phyloP scores from a whole-genome alignment of 2,113 vertebrate species.

The Synchiropus splendidus region DNA sequence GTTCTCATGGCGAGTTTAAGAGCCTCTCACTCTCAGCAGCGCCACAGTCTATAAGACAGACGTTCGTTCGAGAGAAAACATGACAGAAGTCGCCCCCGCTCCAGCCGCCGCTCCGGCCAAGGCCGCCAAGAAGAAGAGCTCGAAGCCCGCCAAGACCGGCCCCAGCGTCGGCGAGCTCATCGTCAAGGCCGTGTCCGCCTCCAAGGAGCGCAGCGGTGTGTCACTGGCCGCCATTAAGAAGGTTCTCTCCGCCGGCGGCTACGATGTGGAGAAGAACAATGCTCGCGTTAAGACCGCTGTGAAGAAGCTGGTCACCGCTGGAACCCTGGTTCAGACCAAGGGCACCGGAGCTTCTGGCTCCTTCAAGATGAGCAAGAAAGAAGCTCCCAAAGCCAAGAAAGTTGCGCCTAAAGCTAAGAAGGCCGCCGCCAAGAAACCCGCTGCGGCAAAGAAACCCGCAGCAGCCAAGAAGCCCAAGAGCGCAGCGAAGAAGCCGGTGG shows the following conservation, averaged over 20 bases:
- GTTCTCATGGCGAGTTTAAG: conserved; percentile 29
- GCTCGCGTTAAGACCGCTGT: too few species aligned
- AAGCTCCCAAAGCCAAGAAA: background rate
- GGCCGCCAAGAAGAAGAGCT: conserved; percentile 3
- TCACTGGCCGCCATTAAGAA: too few species aligned
- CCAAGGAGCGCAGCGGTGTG: conserved; percentile 6
- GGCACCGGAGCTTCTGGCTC: too few species aligned
- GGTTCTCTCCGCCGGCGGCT: too few species aligned
- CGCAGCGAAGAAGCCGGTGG: background rate
- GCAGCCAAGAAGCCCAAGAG: background rate
- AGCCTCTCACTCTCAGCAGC: background rate
- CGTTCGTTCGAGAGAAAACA: background rate
- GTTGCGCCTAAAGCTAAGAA: background rate
- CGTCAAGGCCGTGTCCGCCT: conserved; percentile 10
- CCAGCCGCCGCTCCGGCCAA: conserved; percentile 12
- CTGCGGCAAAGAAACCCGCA: background rate
- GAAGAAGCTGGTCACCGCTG: too few species aligned
- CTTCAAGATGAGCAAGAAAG: background rate
- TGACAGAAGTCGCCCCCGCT: conserved; percentile 25
- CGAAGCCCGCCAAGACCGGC: conserved; percentile 10
- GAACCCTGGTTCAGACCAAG: too few species aligned
- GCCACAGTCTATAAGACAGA: background rate
- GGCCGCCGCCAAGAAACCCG: conserved; percentile 1
- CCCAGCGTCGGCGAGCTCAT: conserved; percentile 17
- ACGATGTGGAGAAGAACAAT: too few species aligned